Evolutionary conservation across 1,140 invertebrate genomes (phyloP).

Genomic region (Hyposmocoma kahamanoa): DNA sequence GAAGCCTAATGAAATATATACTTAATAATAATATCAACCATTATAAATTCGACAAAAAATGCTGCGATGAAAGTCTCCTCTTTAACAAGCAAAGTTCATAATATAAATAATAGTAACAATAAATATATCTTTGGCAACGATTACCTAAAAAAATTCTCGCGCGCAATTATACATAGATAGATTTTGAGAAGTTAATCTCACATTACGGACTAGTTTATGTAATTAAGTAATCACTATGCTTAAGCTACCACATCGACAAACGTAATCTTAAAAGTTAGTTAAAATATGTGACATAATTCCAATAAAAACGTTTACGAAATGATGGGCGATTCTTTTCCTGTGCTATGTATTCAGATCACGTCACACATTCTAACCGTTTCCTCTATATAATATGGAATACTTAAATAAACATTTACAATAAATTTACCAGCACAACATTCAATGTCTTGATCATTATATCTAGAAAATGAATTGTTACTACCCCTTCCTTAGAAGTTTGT

Average conservation of each 20-base stretch:
- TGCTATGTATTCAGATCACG: too few species aligned
- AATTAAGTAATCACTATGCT: constrained; percentile 13
- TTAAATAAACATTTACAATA: constrained; percentile 34
- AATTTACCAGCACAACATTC: constrained; percentile 34
- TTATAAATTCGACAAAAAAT: background rate
- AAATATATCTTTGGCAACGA: background rate
- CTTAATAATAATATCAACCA: background rate
- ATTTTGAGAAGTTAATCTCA: background rate
- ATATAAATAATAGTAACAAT: background rate
- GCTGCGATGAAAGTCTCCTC: background rate
- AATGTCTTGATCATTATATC: constrained; percentile 35
- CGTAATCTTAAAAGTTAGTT: constrained; percentile 14
- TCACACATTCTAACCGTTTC: too few species aligned
- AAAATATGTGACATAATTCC: too few species aligned
- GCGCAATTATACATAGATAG: too few species aligned
- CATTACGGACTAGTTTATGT: background rate
- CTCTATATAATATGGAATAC: constrained; percentile 33
- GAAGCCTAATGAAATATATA: too few species aligned
- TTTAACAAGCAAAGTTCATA: background rate
- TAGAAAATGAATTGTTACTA: background rate
- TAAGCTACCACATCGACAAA: constrained; percentile 33
- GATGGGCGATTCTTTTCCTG: too few species aligned
- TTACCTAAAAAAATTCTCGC: background rate
- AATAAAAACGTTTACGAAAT: too few species aligned
- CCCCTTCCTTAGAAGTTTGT: background rate